Evolutionary conservation across 1,140 invertebrate genomes (phyloP).

Genomic region (Dreissena polymorpha): DNA sequence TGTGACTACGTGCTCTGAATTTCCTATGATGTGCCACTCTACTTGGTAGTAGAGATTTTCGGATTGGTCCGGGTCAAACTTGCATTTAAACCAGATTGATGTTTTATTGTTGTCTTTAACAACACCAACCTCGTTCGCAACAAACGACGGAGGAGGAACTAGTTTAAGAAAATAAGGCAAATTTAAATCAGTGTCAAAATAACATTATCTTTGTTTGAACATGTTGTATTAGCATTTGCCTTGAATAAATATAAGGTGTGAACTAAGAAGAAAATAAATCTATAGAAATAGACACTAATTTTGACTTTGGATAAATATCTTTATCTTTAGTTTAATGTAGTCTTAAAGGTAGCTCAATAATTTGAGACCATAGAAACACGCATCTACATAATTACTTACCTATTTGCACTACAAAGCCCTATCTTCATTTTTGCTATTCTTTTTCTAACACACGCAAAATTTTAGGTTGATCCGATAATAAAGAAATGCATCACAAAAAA

Average conservation of each 20-base stretch:
- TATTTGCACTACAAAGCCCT: no score
- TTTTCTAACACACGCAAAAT: no score
- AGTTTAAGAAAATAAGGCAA: neutral
- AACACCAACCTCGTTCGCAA: neutral
- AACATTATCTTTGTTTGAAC: neutral
- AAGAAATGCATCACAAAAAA: no score
- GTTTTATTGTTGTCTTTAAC: neutral
- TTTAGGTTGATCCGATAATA: no score
- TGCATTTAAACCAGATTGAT: slow-evolving; percentile 3
- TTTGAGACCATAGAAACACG: neutral
- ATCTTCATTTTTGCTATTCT: no score
- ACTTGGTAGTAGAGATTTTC: slow-evolving; percentile 28
- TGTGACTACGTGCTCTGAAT: neutral
- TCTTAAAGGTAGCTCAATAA: neutral
- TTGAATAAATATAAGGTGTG: no score
- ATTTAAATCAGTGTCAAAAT: no score
- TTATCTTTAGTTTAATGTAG: neutral
- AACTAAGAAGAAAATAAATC: no score
- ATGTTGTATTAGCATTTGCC: no score
- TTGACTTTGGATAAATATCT: no score
- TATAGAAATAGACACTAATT: no score
- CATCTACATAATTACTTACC: neutral
- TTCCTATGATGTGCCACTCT: slow-evolving; percentile 1
- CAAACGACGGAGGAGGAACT: slow-evolving; percentile 17
- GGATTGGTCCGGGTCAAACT: slow-evolving; percentile 3